A percentile compares a stretch with the other conserved stretches of the same genome.
These are phyloP conservation scores for Zaprionus lineosus DNA, from an alignment of 2,888 invertebrate genomes.

Conservation along the genomic window DNA sequence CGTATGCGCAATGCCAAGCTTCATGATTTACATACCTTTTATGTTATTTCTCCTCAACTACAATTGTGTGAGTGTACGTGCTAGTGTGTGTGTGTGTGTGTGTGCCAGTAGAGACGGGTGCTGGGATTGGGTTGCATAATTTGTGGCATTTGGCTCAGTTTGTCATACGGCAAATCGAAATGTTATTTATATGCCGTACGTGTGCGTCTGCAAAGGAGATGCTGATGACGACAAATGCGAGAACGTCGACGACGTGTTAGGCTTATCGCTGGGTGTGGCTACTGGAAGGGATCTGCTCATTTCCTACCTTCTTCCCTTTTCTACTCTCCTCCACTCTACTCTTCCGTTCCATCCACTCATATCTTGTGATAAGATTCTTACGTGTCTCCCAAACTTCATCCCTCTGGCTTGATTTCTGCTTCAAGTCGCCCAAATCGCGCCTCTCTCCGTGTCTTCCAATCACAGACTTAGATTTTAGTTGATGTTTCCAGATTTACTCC, in stretches of 20 bases:
- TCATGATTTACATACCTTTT: slow-evolving; percentile 52
- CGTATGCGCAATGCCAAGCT: slow-evolving; percentile 52
- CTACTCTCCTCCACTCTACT: too few relatives aligned
- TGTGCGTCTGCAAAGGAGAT: slow-evolving; percentile 44
- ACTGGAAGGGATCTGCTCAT: not conserved
- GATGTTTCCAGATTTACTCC: too few relatives aligned
- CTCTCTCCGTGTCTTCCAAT: too few relatives aligned
- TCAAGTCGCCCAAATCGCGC: too few relatives aligned
- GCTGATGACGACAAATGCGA: slow-evolving; percentile 75
- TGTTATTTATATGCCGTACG: slow-evolving; percentile 75
- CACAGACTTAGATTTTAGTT: too few relatives aligned
- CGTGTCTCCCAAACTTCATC: slow-evolving; percentile 63
- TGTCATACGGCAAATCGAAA: slow-evolving; percentile 76
- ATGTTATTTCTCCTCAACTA: slow-evolving; percentile 19
- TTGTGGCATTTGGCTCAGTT: slow-evolving; percentile 66
- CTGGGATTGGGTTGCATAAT: slow-evolving; percentile 57
- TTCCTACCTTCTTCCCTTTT: not conserved
- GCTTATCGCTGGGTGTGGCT: slow-evolving; percentile 52
- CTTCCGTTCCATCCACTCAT: too few relatives aligned
- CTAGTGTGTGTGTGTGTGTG: not conserved
- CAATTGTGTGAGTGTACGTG: not conserved
- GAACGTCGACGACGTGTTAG: slow-evolving; percentile 65
- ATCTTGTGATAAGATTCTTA: slow-evolving; percentile 68
- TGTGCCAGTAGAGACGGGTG: not conserved
- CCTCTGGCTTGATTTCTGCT: too few relatives aligned